These are phyloP conservation scores for Chrysopilus asiliformis DNA, from an alignment of 2,888 invertebrate species.

Conservation along the genomic window DNA sequence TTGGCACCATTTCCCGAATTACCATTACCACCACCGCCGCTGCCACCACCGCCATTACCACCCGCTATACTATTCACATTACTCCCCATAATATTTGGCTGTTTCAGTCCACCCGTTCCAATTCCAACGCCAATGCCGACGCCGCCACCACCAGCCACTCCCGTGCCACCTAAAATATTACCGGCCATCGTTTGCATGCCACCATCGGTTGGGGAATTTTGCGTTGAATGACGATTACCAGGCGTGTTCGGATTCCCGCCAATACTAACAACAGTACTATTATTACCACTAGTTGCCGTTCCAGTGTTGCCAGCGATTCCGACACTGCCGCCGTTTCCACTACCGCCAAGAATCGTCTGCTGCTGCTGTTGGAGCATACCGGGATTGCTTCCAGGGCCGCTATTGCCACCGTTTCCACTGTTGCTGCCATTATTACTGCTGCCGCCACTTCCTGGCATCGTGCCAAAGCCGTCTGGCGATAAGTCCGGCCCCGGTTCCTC, in stretches of 20 bases:
- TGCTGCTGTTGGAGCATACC: constrained; percentile 3
- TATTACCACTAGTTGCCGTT: constrained; percentile 13
- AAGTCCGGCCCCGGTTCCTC: constrained; percentile 13
- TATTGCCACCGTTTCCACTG: no score
- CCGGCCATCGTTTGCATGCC: constrained; percentile 1
- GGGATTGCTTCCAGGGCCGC: background rate
- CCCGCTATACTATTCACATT: background rate
- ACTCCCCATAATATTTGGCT: background rate
- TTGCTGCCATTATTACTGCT: constrained; percentile 6
- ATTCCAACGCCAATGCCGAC: constrained; percentile 2
- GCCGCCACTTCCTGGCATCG: constrained; percentile 10
- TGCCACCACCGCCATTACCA: background rate
- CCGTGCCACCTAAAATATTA: constrained; percentile 10
- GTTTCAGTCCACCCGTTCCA: background rate
- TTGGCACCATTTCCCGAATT: background rate
- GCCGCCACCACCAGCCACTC: constrained; percentile 8
- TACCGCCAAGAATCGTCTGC: no score
- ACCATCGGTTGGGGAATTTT: constrained; percentile 4
- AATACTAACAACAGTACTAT: no score
- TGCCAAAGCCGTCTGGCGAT: constrained; percentile 7
- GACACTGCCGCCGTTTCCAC: constrained; percentile 5
- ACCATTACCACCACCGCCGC: constrained; percentile 1
- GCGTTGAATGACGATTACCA: constrained; percentile 14
- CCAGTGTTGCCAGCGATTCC: constrained; percentile 10
- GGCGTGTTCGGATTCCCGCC: no score